A percentile compares a stretch with the other conserved stretches of the same genome.
Evolutionary conservation across 2,797 vertebrate genomes (phyloP).

Genomic region (Momotus momota): DNA sequence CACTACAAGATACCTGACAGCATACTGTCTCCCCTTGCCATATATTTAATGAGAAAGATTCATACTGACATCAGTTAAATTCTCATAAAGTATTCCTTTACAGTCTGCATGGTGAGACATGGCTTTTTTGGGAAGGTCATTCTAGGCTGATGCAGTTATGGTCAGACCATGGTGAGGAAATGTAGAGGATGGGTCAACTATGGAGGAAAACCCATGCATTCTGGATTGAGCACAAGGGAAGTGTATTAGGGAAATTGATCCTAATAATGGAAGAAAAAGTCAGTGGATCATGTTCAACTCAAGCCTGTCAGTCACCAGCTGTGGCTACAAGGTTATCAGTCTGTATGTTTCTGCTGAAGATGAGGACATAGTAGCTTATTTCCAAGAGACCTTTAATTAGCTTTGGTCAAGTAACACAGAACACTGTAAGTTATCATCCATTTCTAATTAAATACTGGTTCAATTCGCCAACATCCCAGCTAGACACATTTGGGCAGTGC

Average conservation of each 20-base stretch:
- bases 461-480: not conserved
- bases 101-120: rapidly evolving
- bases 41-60: not conserved
- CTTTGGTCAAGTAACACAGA: not conserved
- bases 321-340: not conserved
- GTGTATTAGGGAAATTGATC: rapidly evolving
- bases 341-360: not conserved
- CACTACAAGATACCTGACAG: not conserved
- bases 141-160: not conserved
- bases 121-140: not conserved
- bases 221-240: not conserved
- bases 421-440: not conserved
- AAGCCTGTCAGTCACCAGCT: not conserved
- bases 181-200: not conserved
- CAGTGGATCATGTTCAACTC: not conserved
- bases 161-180: not conserved
- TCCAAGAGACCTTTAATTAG: not conserved
- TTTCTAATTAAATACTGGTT: not conserved
- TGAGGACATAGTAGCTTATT: not conserved
- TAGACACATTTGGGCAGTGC: not conserved
- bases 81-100: not conserved
- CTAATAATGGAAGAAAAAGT: not conserved
- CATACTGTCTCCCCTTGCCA: not conserved
- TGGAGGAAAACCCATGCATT: rapidly evolving
- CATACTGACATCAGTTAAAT: not conserved